Evolutionary conservation across 2,797 vertebrate genomes (phyloP).

Genomic region (Falco novaeseelandiae): DNA sequence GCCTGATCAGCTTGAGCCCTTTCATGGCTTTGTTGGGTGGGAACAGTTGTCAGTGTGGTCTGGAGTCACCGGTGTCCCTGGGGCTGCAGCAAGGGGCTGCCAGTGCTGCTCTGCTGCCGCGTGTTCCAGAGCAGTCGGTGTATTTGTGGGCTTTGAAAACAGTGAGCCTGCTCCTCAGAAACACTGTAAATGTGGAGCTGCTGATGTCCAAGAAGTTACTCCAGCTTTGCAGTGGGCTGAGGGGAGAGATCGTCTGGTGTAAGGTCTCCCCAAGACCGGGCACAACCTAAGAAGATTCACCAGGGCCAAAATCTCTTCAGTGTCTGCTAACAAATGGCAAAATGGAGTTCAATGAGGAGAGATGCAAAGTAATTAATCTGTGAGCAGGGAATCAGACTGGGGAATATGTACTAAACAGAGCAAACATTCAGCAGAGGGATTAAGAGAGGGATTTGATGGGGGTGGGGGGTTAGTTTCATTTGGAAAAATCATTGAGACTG

Average conservation of each 20-base stretch:
- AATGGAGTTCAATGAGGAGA: background rate
- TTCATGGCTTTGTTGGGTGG: background rate
- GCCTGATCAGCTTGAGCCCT: background rate
- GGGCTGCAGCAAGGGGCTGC: background rate
- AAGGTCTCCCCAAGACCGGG: background rate
- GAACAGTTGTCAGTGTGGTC: background rate
- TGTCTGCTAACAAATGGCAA: background rate
- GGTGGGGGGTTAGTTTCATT: background rate
- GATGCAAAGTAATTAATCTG: constrained; percentile 1
- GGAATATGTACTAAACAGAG: background rate
- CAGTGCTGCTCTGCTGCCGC: background rate
- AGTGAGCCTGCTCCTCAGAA: background rate
- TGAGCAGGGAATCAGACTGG: background rate
- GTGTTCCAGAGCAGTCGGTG: background rate
- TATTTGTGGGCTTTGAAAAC: background rate
- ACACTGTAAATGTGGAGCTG: background rate
- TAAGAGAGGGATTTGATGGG: background rate
- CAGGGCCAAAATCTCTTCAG: background rate
- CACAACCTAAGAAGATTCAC: background rate
- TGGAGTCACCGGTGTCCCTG: background rate
- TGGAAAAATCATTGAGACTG: background rate
- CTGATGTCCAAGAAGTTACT: background rate
- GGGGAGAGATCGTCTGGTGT: background rate
- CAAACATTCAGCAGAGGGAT: background rate
- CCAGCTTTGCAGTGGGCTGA: background rate